These are phyloP conservation scores for Thamnophis elegans DNA, from an alignment of 2,797 vertebrate genomes.

Conservation along the genomic window DNA sequence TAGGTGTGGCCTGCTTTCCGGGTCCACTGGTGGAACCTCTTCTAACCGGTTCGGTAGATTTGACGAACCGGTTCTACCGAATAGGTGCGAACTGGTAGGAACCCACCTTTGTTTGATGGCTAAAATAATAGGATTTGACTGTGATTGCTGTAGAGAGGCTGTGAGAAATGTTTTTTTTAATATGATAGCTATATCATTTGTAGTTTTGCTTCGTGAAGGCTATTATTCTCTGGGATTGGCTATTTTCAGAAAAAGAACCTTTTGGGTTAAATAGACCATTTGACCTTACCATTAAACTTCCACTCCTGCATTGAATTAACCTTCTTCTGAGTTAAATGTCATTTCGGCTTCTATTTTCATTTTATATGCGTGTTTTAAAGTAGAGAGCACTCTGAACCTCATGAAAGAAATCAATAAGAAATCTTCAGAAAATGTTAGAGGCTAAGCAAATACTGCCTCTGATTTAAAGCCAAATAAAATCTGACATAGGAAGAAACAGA, in stretches of 20 bases:
- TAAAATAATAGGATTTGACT: neutral
- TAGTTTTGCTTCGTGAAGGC: neutral
- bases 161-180: neutral
- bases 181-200: neutral
- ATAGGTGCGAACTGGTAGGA: no score
- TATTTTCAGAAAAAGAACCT: neutral
- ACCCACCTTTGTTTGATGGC: no score
- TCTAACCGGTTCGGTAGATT: no score
- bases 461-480: neutral
- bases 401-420: neutral
- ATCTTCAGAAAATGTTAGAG: neutral
- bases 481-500: neutral
- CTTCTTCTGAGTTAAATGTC: neutral
- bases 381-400: neutral
- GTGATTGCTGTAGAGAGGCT: no score
- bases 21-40: no score
- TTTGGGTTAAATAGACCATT: neutral
- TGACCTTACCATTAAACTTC: neutral
- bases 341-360: neutral
- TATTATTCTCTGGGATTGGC: neutral
- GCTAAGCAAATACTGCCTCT: neutral
- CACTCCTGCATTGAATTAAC: neutral
- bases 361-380: neutral
- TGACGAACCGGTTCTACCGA: no score
- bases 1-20: no score